These are phyloP conservation scores for Nemopilema nomurai DNA, from an alignment of 30 jellyfish, hydroid and myxozoan genomes.

Conservation along the genomic window DNA sequence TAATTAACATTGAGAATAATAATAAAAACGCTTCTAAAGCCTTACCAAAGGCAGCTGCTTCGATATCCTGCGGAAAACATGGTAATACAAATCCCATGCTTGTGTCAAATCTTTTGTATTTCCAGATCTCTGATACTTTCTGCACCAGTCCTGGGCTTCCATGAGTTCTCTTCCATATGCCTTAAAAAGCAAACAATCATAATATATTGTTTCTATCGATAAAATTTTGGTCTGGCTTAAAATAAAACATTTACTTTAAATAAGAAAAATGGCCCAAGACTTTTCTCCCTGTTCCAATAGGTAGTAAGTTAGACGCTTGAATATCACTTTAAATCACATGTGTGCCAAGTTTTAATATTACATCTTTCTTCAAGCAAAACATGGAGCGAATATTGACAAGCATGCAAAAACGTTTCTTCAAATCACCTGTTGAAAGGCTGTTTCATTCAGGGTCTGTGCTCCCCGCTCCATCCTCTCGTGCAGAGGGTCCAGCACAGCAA, in stretches of 20 bases:
- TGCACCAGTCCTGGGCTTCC: conserved; percentile 99
- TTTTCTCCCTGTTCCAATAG: too few species aligned
- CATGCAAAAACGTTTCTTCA: neutral
- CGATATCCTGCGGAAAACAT: conserved; percentile 91
- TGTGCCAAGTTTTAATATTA: too few species aligned
- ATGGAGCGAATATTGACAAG: neutral
- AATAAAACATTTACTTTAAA: too few species aligned
- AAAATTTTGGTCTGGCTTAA: neutral
- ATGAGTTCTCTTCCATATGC: conserved; percentile 96
- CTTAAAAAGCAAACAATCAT: conserved; percentile 17
- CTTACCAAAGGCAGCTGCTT: conserved; percentile 96
- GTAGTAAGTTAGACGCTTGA: too few species aligned
- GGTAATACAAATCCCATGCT: conserved; percentile 96
- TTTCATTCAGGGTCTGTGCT: conserved; percentile 92
- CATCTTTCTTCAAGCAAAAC: too few species aligned
- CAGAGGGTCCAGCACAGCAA: conserved; percentile 88
- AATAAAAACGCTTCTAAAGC: neutral
- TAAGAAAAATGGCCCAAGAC: too few species aligned
- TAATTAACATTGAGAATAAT: neutral
- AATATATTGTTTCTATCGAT: neutral
- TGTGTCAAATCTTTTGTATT: conserved; percentile 88
- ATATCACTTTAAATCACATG: too few species aligned
- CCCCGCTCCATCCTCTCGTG: conserved; percentile 96
- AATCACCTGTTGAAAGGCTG: conserved; percentile 91
- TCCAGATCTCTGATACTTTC: conserved; percentile 83